Evolutionary conservation across 2,888 invertebrate genomes (phyloP), one percentile per base, ranked within the genome.

Genomic region (Sussaba pulchella): DNA sequence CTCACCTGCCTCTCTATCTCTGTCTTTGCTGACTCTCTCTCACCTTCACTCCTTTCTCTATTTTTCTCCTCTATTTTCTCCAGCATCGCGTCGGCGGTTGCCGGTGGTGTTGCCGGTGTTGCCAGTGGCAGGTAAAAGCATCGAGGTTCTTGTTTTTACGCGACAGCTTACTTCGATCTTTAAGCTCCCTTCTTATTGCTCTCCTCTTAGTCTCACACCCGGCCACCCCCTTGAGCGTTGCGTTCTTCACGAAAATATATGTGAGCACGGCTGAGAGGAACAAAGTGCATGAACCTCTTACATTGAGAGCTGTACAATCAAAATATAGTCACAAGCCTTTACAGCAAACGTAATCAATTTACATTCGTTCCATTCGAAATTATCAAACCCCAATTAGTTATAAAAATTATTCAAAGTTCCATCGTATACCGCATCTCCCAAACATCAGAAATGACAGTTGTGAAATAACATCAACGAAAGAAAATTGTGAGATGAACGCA

Each of bases 131-230:
- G 26, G 54, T 54, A 26, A 54, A 54, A 54, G 54, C 54, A 54
- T 54, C 54, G 26, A 6, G 52, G 54, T n/a, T 54, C 54, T 54
- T 54, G 54, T 54, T 54, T 54, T 54, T 54, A 54, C 54, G 54
- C 26, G 54, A 54, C 54, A 54, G 54, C 26, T 54, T 54, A 54
- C 54, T 54, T 54, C 54, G 54, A 54, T 54, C 54, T 54, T 54
- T 54, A 54, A 54, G 54, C 54, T 54, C 26, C 54, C 26, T 14
- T 26, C n/a, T 54, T 26, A 26, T n/a, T 54, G 4, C 6, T 31
- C 26, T 54, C 26, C n/a, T 26, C 24, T 24, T 6, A 26, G 26
- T 24, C 8, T 12, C n/a, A 14, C 26, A 26, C 14, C n/a, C 14
- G 26, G 0, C n/a, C n/a, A 1, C 54, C 31, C 54, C 24, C 54